Conservation (phyloP, 2,797 vertebrate genomes). For the Cyclura pinguis region DNA sequence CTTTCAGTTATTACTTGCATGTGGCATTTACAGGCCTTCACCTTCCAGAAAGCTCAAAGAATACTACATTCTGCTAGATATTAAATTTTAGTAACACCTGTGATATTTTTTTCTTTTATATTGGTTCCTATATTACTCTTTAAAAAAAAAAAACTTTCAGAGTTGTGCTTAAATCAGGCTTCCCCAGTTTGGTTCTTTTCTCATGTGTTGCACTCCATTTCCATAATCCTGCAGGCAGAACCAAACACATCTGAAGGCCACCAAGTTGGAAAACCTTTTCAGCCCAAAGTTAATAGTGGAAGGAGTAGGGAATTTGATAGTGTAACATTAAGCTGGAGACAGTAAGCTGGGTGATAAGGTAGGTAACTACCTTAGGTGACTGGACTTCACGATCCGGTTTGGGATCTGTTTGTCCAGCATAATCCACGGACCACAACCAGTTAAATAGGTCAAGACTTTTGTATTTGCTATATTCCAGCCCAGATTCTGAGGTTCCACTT, state of each 20-base stretch:
- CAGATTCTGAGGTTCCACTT: background rate
- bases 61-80: conserved; percentile 10
- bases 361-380: background rate
- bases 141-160: background rate
- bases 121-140: background rate
- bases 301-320: background rate
- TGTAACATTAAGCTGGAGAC: background rate
- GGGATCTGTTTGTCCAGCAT: background rate
- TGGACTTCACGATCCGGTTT: background rate
- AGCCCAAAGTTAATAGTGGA: conserved; percentile 4
- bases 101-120: background rate
- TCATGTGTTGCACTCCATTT: background rate
- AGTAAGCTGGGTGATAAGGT: too few species aligned
- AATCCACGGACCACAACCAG: background rate
- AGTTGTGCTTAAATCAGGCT: conserved; percentile 7
- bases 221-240: background rate
- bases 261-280: background rate
- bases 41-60: conserved; percentile 13
- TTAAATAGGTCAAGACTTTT: background rate
- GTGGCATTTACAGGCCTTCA: background rate
- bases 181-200: conserved; percentile 19
- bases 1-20: conserved; percentile 7
- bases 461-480: background rate
- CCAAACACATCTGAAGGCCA: background rate
- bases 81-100: conserved; percentile 1